These are phyloP conservation scores for Tamias sibiricus DNA, from an alignment of 2,113 vertebrate species.

Conservation along the genomic window DNA sequence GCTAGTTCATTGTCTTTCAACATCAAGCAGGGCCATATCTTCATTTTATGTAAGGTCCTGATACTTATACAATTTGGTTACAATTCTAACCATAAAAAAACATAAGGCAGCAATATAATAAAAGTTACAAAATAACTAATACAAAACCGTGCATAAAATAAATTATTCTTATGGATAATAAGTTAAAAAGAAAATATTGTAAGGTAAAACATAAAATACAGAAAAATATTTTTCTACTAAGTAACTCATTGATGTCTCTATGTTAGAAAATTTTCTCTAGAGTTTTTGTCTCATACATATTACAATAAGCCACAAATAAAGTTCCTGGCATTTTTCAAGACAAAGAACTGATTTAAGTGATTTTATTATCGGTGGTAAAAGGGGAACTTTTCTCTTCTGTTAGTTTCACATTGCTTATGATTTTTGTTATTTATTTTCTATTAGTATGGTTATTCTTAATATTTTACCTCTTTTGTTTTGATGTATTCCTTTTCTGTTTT, in stretches of 20 bases:
- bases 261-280: neutral
- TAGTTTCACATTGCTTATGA: neutral
- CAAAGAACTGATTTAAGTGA: neutral
- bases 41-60: neutral
- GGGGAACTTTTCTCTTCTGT: neutral
- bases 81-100: neutral
- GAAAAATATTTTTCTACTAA: neutral
- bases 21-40: fast-evolving
- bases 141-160: neutral
- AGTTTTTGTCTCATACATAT: neutral
- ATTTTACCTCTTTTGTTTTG: neutral
- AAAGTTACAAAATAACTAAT: neutral
- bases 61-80: neutral
- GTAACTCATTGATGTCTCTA: neutral
- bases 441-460: neutral
- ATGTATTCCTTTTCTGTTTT: neutral
- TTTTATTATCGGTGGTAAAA: neutral
- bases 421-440: neutral
- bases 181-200: neutral
- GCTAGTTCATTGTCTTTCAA: neutral
- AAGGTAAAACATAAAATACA: neutral
- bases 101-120: neutral
- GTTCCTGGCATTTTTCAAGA: neutral
- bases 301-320: neutral
- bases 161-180: neutral